Conservation (phyloP, 2,797 vertebrate species). For the Petrocephalus sullivani region DNA sequence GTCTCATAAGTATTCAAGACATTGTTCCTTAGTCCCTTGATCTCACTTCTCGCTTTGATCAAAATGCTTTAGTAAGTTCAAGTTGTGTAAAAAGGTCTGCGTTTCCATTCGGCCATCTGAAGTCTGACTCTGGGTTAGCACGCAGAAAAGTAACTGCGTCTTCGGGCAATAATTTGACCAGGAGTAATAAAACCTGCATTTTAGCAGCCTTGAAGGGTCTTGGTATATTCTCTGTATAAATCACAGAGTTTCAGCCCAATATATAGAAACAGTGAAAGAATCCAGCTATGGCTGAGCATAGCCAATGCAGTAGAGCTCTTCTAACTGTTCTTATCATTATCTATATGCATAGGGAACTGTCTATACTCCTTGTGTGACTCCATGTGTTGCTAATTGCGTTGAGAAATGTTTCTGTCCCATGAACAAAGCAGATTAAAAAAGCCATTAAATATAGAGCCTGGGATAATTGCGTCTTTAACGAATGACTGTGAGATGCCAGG, state of each 20-base stretch:
- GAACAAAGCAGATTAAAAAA: slow-evolving; percentile 20
- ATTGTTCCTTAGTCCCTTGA: background rate
- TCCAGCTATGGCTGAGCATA: background rate
- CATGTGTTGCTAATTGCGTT: slow-evolving; percentile 32
- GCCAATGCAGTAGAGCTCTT: background rate
- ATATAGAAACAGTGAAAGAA: background rate
- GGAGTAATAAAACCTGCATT: background rate
- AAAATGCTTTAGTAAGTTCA: background rate
- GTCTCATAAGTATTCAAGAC: background rate
- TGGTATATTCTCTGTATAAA: background rate
- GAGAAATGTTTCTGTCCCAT: slow-evolving; percentile 28
- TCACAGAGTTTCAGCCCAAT: background rate
- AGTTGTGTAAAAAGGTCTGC: background rate
- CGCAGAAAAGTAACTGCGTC: background rate
- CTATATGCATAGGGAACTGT: background rate
- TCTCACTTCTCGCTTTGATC: background rate
- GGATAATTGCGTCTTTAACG: slow-evolving; percentile 18
- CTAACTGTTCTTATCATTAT: background rate
- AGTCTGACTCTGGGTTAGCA: background rate
- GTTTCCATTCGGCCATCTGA: background rate
- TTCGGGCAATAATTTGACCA: background rate
- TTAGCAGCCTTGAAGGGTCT: background rate
- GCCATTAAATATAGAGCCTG: slow-evolving; percentile 16
- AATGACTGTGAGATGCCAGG: slow-evolving; percentile 25
- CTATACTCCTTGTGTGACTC: background rate